Base-by-base conservation (phyloP, 35 echinoderm and acorn worm species). In the Amphiura filiformis region DNA sequence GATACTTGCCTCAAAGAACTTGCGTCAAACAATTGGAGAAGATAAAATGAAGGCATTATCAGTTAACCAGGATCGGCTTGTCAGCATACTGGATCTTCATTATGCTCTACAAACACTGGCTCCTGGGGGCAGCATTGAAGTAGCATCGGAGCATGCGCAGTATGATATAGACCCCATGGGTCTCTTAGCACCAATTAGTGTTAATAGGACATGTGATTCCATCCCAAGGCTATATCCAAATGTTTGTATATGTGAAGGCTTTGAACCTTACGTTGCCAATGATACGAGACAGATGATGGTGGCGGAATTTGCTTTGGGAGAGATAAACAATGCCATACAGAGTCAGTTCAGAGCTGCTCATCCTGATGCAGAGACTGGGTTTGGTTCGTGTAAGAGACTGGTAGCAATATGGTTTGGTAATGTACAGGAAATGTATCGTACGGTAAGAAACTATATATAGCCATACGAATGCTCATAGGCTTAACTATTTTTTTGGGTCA, bases 11-110 rank as follows among this genome's bases (percentile, higher is more conserved):
- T 90, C 95, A 13, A 76, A 85, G 14, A 65, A 88, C 36, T 76
- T 93, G 20, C 81, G 39, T 26, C 34, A 89, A 38, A 56, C 81
- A 36, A 41, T 97, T 0, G 86, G 86, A 23, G 13, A 20, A 15
- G 39, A 42, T 0, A 75, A 84, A 39, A 36, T 97, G 31, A 41
- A 41, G 0, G 88, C 80, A 13, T 38, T 97, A 12, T 31, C 31
- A 7, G 34, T 82, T 0, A 97, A 97, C 32, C 95, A 97, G 78
- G 85, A 94, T 32, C 79, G 92, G 12, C 78, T 97, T 0, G 75
- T 94, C 23, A 94, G 92, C 64, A 78, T 94, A 13, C 38, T 97
- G 13, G 95, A 97, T 42, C 30, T 94, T 26, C 95, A 97, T 42
- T 82, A 89, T 77, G 90, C 86, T 38, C 77, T 97, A 0, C 86